Evolutionary conservation across 2,888 invertebrate genomes (phyloP), one percentile per base, ranked within the genome.

Genomic region (Ornithoptera priamus): DNA sequence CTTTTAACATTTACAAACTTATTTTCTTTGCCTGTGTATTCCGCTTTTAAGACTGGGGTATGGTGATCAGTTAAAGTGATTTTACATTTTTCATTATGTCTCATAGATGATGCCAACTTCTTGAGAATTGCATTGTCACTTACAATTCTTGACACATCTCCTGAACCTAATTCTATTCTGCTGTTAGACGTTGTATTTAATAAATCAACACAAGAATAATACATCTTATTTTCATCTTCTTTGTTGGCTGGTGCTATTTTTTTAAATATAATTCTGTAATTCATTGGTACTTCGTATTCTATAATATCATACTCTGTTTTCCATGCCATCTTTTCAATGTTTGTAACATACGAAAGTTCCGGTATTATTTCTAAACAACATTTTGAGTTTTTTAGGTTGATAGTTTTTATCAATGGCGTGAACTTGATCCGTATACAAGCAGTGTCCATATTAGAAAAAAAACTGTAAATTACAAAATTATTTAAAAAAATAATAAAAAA

Each of bases 171-270:
- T 56, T 81, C 75, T 60, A 77, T 61, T 50, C 74, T 77, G 24
- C 79, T 42, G 77, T 78, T 17, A 75, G 71, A 20, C 76, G 73
- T 20, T 81, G 73, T 56, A 22, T 70, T 59, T 61, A 70, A 70
- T 30, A 70, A 67, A 77, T 91, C 92, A 18, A 92, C 85, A 72
- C 92, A 91, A 2, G 92, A 92, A 75, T 91, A 84, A 75, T 89
- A 91, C 1, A 80, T 78, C 74, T 84, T 87, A n/a, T 80, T 74
- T n/a, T 72, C 56, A 62, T 72, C 66, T 18, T 73, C 56, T 15
- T 73, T 36, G 18, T 63, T 70, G 39, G 64, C 36, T 50, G 76
- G 69, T 24, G 74, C 63, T 18, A 75, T 73, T 75, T 84, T 90
- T 75, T 79, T 87, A 0, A 92, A 65, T 72, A 87, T 80, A 24